phyloP scores from a whole-genome alignment of 1,140 invertebrate genomes.

The Linepithema humile region DNA sequence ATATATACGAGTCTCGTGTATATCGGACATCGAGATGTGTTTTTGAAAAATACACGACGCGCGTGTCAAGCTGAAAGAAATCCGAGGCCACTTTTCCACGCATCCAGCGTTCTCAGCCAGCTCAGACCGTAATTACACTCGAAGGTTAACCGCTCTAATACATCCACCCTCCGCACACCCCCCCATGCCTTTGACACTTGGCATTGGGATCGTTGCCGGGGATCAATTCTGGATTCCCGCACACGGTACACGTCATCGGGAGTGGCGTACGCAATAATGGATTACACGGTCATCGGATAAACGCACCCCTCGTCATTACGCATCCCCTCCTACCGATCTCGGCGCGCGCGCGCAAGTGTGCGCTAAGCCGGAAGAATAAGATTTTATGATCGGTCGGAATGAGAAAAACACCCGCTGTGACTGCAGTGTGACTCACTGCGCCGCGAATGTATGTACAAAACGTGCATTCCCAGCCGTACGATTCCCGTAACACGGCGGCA shows the following conservation, averaged over 20 bases:
- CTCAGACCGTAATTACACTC: constrained; percentile 34
- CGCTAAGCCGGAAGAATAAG: constrained; percentile 78
- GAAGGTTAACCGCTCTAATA: constrained; percentile 30
- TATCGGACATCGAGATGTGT: not conserved
- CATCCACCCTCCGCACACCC: not conserved
- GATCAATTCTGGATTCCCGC: constrained; percentile 66
- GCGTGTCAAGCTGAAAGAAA: not conserved
- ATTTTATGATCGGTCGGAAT: constrained; percentile 72
- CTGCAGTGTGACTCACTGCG: constrained; percentile 57
- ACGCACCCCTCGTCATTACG: constrained; percentile 37
- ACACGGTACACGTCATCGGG: constrained; percentile 67
- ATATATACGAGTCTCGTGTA: not conserved
- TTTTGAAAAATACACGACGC: not conserved
- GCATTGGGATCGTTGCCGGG: constrained; percentile 51
- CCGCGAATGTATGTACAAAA: constrained; percentile 32
- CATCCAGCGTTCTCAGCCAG: not conserved
- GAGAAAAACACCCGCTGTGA: constrained; percentile 69
- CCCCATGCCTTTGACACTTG: constrained; percentile 41
- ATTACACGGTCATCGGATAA: constrained; percentile 73
- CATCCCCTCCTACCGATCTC: constrained; percentile 1
- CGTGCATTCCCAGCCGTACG: constrained; percentile 18
- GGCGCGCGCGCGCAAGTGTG: constrained; percentile 35
- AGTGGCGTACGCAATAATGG: constrained; percentile 75
- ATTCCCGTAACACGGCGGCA: constrained; percentile 17
- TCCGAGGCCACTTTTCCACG: not conserved